phyloP scores from a whole-genome alignment of 2,113 vertebrate species.

The Etia nguti region DNA sequence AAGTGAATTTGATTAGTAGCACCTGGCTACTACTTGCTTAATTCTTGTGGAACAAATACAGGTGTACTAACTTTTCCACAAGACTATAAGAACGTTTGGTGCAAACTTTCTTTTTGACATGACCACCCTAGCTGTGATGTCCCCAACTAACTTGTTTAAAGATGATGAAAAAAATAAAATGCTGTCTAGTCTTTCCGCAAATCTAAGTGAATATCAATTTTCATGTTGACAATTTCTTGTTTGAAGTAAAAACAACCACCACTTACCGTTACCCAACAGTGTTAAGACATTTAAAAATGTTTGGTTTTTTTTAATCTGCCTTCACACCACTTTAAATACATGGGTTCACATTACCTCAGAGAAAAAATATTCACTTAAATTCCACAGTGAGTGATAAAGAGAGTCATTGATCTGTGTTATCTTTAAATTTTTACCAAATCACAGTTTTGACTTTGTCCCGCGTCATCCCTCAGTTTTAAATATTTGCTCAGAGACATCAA shows the following conservation, averaged over 20 bases:
- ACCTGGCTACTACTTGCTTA: background rate
- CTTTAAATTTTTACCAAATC: background rate
- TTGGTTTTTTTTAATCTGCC: background rate
- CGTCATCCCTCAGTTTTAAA: background rate
- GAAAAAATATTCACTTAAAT: background rate
- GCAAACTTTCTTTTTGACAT: background rate
- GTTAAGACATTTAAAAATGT: no score
- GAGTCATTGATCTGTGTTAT: background rate
- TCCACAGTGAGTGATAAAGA: background rate
- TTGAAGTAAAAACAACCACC: background rate
- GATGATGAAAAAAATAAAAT: background rate
- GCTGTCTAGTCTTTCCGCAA: background rate
- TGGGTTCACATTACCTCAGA: background rate
- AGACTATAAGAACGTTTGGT: background rate
- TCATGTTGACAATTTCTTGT: background rate
- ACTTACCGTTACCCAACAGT: no score
- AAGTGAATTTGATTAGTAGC: background rate
- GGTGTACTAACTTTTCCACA: background rate
- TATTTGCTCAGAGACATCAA: background rate
- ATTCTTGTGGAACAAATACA: background rate
- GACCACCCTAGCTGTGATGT: background rate
- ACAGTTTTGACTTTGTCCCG: background rate
- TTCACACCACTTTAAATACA: no score
- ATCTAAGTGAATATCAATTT: background rate
- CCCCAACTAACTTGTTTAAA: background rate